Conservation (phyloP, 2,797 vertebrate genomes). For the Mus minutoides region DNA sequence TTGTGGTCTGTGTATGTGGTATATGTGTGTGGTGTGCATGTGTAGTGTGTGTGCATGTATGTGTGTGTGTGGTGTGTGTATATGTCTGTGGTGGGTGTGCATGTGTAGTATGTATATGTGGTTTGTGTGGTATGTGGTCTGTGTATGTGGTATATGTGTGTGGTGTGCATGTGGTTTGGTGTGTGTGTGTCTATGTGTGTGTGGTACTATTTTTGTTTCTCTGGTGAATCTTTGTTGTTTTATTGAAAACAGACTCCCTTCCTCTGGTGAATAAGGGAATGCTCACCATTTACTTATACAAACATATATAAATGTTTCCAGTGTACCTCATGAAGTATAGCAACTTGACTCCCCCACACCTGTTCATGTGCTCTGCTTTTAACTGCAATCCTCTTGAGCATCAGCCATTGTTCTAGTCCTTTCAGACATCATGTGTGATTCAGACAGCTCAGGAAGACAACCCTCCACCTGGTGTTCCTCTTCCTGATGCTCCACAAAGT, state of each 20-base stretch:
- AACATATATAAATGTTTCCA: background rate
- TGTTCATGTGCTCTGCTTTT: background rate
- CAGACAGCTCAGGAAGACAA: background rate
- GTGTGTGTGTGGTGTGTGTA: background rate
- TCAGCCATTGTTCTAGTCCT: background rate
- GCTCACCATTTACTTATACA: background rate
- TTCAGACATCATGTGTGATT: background rate
- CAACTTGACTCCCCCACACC: background rate
- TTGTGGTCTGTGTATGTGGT: background rate
- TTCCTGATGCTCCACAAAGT: background rate
- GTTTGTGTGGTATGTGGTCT: no score
- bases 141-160: background rate
- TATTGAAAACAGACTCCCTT: background rate
- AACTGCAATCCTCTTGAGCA: background rate
- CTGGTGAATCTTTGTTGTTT: background rate
- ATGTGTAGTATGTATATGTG: background rate
- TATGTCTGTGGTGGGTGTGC: background rate
- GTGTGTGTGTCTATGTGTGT: background rate
- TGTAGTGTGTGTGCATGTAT: background rate
- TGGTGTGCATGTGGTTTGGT: background rate
- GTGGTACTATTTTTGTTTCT: background rate
- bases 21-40: background rate
- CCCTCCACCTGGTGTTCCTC: background rate
- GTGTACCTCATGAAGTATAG: background rate
- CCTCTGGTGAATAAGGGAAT: background rate